These are phyloP conservation scores for Muntiacus reevesi DNA, from an alignment of 2,113 vertebrate genomes.

Conservation along the genomic window DNA sequence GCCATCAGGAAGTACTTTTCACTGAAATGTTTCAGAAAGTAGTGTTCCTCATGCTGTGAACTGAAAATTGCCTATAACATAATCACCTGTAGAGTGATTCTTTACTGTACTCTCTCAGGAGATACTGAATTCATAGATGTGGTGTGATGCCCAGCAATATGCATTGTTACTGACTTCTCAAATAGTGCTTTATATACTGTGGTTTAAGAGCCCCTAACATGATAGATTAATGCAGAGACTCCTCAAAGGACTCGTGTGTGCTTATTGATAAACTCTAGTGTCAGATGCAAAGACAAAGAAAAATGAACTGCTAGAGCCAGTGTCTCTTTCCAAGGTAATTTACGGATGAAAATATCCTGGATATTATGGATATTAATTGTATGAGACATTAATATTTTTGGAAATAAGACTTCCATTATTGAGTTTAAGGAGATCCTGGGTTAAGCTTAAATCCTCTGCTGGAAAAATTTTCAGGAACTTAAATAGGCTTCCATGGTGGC, in stretches of 20 bases:
- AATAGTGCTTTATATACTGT: background rate
- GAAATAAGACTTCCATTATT: background rate
- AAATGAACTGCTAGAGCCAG: background rate
- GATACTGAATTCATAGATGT: background rate
- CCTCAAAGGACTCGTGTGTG: background rate
- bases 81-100: background rate
- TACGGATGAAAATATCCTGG: background rate
- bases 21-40: background rate
- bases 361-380: background rate
- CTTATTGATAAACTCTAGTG: background rate
- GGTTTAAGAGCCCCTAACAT: background rate
- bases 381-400: constrained; percentile 38
- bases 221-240: background rate
- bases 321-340: background rate
- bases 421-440: constrained; percentile 8
- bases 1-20: background rate
- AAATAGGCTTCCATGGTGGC: background rate
- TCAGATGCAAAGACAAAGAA: background rate
- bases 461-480: constrained; percentile 20
- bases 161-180: background rate
- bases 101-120: background rate
- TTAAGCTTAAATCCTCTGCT: background rate
- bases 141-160: background rate
- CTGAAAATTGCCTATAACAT: background rate
- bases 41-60: background rate